phyloP scores from a whole-genome alignment of 2,797 vertebrate species.

The Scomberomorus guttatus region DNA sequence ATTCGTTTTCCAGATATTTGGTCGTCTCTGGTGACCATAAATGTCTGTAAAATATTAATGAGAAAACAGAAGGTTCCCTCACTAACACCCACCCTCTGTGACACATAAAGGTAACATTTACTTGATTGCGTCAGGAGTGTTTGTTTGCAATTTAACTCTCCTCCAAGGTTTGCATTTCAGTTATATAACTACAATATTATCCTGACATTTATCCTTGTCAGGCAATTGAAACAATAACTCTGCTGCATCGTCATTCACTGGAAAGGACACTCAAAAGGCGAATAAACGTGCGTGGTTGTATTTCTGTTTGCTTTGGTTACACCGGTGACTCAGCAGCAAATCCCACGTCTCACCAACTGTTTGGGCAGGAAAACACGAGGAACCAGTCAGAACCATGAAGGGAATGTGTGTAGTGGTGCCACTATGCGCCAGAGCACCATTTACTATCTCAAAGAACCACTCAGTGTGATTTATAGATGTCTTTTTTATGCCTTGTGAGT shows the following conservation, averaged over 20 bases:
- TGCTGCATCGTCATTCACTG: slow-evolving; percentile 28
- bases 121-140: slow-evolving; percentile 33
- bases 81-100: slow-evolving; percentile 22
- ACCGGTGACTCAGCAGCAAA: slow-evolving; percentile 54
- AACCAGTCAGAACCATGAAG: slow-evolving; percentile 37
- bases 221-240: slow-evolving; percentile 38
- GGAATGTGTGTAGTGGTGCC: slow-evolving; percentile 27
- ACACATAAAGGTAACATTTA: slow-evolving; percentile 30
- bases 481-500: neutral
- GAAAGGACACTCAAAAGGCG: slow-evolving; percentile 7
- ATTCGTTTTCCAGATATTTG: too few species aligned
- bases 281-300: slow-evolving; percentile 41
- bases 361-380: slow-evolving; percentile 48
- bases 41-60: neutral
- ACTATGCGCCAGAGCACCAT: neutral
- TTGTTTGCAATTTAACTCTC: slow-evolving; percentile 28
- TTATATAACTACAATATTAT: slow-evolving; percentile 48
- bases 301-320: slow-evolving; percentile 50
- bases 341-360: slow-evolving; percentile 57
- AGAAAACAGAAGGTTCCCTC: slow-evolving; percentile 18
- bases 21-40: too few species aligned
- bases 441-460: slow-evolving; percentile 29
- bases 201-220: slow-evolving; percentile 52
- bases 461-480: slow-evolving; percentile 14
- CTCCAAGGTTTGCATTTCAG: neutral